Base-by-base conservation (phyloP, 1,140 invertebrate species). In the Brachionus rotundiformis region DNA sequence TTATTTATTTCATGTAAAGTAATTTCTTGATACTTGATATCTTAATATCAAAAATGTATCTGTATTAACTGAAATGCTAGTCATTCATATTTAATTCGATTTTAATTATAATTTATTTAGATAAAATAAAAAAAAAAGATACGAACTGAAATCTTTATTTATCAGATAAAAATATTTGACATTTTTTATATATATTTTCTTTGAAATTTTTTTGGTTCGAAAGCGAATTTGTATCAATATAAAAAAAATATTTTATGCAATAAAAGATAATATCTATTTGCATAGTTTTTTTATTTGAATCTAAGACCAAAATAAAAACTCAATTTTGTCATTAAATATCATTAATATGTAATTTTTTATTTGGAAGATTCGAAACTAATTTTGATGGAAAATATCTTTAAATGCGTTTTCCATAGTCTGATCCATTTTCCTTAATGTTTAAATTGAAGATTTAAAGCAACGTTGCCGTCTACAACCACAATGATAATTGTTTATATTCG, bases 81-180 rank as follows among this genome's bases (percentile, higher is more conserved):
- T 54, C n/a, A 10, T 54, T 54, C 19, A 54, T 54, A 19, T 54
- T 54, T 16, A 54, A 54, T 54, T 19, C 13, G 7, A 10, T 54
- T 54, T 54, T 54, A 25, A 54, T 54, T 54, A 54, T 54, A 16
- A 54, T 54, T 54, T 54, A 54, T 54, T 54, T 54, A 54, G 23
- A 54, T 54, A 19, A 54, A 54, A 54, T 23, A 19, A 23, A 16
- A 54, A 49, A 54, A 19, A 54, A 54, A 54, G 6, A 8, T 19
- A 54, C 16, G 11, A 41, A 54, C 1, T 49, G 7, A 49, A 49
- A 49, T 49, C 2, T 25, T 7, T 54, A n/a, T 19, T 54, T 19
- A 54, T 54, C 47, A 54, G 47, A 54, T 54, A 54, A 54, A 19
- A 19, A 54, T 10, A 19, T 23, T 54, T 54, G 47, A 54, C 47